Base-by-base conservation (phyloP, 2,888 invertebrate species). In the Bombylius discolor region DNA sequence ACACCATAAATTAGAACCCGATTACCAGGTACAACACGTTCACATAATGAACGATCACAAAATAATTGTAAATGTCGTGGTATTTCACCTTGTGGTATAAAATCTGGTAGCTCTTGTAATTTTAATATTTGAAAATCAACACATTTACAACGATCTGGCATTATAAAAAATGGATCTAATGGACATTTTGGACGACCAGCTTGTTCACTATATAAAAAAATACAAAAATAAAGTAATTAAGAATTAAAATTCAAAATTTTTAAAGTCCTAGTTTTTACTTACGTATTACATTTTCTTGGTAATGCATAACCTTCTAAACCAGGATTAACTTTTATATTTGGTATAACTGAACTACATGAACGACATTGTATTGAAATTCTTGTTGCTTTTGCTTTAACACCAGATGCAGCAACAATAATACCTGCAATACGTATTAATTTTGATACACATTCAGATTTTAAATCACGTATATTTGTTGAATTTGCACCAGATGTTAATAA, bases 61-160 rank as follows among this genome's bases (percentile, higher is more conserved):
- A 92, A 99, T 7, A 99, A 78, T 62, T 92, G 89, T 65, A 99
- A 77, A 72, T 99, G 98, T 0, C 99, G 81, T 0, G 99, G 98
- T 80, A 99, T 90, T 77, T 99, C 99, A 49, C 99, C 98, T 68
- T 97, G 95, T 0, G 74, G 74, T 7, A 93, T 87, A 60, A 83
- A 84, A 71, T 99, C 98, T 0, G 96, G 95, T 31, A 92, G 77
- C 75, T 99, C 99, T 80, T 99, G 98, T 12, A 98, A 75, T 73
- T 97, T 99, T n/a, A 99, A 73, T 0, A 90, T 86, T 83, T 99
- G 99, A 70, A 93, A 99, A 76, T 99, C 98, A 33, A 98, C 91
- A 73, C 98, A 99, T 63, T 84, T 82, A 73, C 98, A 98, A 74
- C 95, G 96, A 71, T 99, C 98, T 14, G 98, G 97, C 73, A 98